phyloP scores from a whole-genome alignment of 2,888 invertebrate genomes.

The Notodonta dromedarius region DNA sequence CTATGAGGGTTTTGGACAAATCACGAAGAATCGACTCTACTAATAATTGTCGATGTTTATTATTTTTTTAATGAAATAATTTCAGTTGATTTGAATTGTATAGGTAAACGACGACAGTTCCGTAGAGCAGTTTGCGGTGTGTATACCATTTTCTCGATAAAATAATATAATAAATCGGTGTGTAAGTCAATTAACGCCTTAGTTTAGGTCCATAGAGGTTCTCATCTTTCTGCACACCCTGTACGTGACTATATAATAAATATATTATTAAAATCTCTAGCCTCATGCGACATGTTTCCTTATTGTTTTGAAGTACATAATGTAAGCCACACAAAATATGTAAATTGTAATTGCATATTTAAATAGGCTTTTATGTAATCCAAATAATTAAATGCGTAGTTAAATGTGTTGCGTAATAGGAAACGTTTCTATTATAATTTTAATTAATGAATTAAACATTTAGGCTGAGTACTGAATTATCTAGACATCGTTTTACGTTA shows the following conservation, averaged over 20 bases:
- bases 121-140: too few species aligned
- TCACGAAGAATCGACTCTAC: too few species aligned
- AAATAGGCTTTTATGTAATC: neutral
- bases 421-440: constrained; percentile 11
- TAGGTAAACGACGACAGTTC: too few species aligned
- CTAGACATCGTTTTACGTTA: too few species aligned
- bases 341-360: neutral
- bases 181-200: neutral
- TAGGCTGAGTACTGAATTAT: constrained; percentile 16
- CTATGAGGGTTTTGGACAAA: too few species aligned
- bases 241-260: neutral
- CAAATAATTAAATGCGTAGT: neutral
- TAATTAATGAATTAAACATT: constrained; percentile 9
- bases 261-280: neutral
- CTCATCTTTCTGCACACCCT: neutral
- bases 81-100: too few species aligned
- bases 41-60: too few species aligned
- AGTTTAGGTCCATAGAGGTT: neutral
- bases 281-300: neutral
- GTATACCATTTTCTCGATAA: too few species aligned
- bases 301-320: neutral
- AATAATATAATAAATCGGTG: too few species aligned
- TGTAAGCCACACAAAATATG: neutral
- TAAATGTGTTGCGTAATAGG: neutral
- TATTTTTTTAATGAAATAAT: too few species aligned